Evolutionary conservation across 2,888 invertebrate genomes (phyloP).

Genomic region (Pelosia muscerda): DNA sequence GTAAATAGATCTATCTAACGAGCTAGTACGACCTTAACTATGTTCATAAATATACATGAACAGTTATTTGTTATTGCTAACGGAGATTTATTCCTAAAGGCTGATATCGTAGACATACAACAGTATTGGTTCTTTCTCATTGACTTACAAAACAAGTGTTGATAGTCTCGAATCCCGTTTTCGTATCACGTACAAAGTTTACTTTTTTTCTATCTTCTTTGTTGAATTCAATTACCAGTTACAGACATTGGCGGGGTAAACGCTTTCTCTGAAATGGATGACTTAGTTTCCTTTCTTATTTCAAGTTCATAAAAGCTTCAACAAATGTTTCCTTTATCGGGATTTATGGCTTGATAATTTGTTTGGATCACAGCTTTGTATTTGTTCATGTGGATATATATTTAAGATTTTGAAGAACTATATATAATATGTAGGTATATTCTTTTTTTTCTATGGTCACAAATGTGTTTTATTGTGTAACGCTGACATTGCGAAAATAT

Average conservation of each 20-base stretch:
- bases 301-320: constrained; percentile 50
- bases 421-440: too few species aligned
- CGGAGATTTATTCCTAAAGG: constrained; percentile 46
- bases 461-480: too few species aligned
- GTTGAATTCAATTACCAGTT: constrained; percentile 79
- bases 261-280: constrained; percentile 59
- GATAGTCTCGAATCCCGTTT: constrained; percentile 69
- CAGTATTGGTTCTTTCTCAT: constrained; percentile 60
- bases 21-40: constrained; percentile 28
- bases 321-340: constrained; percentile 31
- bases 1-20: constrained; percentile 43
- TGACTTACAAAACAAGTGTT: constrained; percentile 77
- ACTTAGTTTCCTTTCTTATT: constrained; percentile 53
- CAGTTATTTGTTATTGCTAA: constrained; percentile 45
- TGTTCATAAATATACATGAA: constrained; percentile 48
- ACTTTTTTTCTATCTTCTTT: constrained; percentile 80
- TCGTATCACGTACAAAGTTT: constrained; percentile 78
- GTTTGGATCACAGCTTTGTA: constrained; percentile 14
- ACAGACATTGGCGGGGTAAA: constrained; percentile 67
- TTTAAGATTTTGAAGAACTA: too few species aligned
- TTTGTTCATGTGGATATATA: background rate
- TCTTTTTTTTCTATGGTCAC: too few species aligned
- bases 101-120: constrained; percentile 44
- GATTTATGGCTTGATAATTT: constrained; percentile 29
- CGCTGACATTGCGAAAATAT: too few species aligned